phyloP scores from a whole-genome alignment of 2,888 invertebrate species.

The Cryptocephalus primarius region DNA sequence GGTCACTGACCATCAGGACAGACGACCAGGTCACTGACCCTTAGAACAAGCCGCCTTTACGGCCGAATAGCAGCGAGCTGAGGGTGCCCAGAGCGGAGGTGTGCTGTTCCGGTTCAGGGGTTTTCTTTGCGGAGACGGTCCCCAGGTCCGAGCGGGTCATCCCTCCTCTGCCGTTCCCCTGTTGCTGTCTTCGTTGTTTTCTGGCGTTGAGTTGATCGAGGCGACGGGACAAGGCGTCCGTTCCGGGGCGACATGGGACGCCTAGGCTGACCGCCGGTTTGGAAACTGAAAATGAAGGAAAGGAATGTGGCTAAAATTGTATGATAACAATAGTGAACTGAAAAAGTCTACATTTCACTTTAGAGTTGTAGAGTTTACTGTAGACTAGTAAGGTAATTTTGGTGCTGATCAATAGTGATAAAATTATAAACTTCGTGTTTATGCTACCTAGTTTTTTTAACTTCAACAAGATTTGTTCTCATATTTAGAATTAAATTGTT shows the following conservation, averaged over 20 bases:
- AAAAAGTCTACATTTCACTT: no score
- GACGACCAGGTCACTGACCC: no score
- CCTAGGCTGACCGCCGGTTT: constrained; percentile 38
- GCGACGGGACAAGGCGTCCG: constrained; percentile 43
- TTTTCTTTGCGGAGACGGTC: constrained; percentile 33
- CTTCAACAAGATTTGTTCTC: no score
- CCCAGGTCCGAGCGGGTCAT: constrained; percentile 52
- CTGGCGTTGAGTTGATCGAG: constrained; percentile 36
- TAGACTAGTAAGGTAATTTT: no score
- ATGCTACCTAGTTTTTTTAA: no score
- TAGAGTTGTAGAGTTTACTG: no score
- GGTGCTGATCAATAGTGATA: no score
- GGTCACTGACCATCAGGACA: no score
- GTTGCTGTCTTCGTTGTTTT: constrained; percentile 43
- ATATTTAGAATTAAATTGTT: no score
- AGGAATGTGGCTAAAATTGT: no score
- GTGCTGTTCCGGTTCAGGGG: constrained; percentile 26
- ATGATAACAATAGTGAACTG: no score
- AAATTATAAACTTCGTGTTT: no score
- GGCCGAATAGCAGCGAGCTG: constrained; percentile 69
- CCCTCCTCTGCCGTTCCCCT: constrained; percentile 39
- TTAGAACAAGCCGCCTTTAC: constrained; percentile 74
- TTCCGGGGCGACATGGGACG: constrained; percentile 49
- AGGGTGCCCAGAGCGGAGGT: constrained; percentile 54
- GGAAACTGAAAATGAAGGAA: constrained; percentile 16